Conservation (phyloP, 2,888 invertebrate genomes). For the Pyrochroa serraticornis region DNA sequence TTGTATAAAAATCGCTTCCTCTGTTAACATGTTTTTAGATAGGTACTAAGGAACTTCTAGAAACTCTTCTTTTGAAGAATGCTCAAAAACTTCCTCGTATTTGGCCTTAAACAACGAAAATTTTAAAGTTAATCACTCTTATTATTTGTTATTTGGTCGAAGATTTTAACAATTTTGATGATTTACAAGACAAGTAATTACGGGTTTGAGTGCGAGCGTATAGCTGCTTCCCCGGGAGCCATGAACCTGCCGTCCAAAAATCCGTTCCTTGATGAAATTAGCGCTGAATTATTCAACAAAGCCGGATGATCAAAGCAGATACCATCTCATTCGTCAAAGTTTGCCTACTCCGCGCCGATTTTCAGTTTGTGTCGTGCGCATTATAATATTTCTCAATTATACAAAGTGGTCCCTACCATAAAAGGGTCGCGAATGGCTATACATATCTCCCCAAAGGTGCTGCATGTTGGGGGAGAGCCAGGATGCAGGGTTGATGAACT, state of each 20-base stretch:
- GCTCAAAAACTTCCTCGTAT: too few species aligned
- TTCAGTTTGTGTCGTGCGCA: constrained; percentile 8
- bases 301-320: constrained; percentile 19
- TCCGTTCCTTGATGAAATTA: constrained; percentile 7
- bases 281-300: constrained; percentile 20
- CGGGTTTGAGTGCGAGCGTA: too few species aligned
- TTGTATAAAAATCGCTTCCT: too few species aligned
- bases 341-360: neutral
- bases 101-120: too few species aligned
- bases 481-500: constrained; percentile 22
- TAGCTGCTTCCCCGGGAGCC: neutral
- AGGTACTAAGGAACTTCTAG: too few species aligned
- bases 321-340: constrained; percentile 13
- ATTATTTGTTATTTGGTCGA: too few species aligned
- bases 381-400: constrained; percentile 24
- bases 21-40: too few species aligned
- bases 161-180: too few species aligned
- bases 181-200: too few species aligned
- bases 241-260: constrained; percentile 6
- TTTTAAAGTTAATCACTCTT: too few species aligned
- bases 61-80: too few species aligned
- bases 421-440: constrained; percentile 13
- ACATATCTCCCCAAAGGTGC: constrained; percentile 15
- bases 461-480: constrained; percentile 5
- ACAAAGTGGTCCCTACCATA: constrained; percentile 20